Conservation (phyloP, 1,140 invertebrate genomes). For the Lanistes nyassanus region DNA sequence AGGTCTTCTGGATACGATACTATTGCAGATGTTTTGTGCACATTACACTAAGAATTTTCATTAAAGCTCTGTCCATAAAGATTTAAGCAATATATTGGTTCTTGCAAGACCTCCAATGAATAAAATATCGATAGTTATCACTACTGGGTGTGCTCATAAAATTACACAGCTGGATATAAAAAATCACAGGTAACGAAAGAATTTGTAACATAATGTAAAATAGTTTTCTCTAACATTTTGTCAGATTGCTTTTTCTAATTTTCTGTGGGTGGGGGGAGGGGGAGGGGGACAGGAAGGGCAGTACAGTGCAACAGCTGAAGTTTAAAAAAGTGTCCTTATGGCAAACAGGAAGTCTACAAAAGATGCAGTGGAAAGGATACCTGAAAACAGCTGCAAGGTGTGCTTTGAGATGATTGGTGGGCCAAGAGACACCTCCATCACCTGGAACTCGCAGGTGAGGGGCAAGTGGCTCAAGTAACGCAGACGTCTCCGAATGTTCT, state of each 20-base stretch:
- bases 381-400: constrained; percentile 58
- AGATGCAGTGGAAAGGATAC: constrained; percentile 30
- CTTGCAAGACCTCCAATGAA: too few species aligned
- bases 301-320: background rate
- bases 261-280: background rate
- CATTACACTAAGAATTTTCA: too few species aligned
- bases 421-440: constrained; percentile 85
- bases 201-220: background rate
- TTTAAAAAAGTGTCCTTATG: background rate
- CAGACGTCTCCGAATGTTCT: constrained; percentile 75
- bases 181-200: background rate
- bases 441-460: constrained; percentile 87
- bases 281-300: background rate
- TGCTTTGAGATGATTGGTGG: constrained; percentile 77
- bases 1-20: too few species aligned
- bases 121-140: too few species aligned
- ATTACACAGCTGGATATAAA: too few species aligned
- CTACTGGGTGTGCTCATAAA: too few species aligned
- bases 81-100: too few species aligned
- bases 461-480: constrained; percentile 90
- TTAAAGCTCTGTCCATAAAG: too few species aligned
- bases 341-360: too few species aligned
- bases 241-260: background rate
- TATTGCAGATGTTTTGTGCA: too few species aligned
- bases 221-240: background rate